Evolutionary conservation across 2,888 invertebrate genomes (phyloP), one percentile per base, ranked within the genome.

Genomic region (Eilema sororculum): DNA sequence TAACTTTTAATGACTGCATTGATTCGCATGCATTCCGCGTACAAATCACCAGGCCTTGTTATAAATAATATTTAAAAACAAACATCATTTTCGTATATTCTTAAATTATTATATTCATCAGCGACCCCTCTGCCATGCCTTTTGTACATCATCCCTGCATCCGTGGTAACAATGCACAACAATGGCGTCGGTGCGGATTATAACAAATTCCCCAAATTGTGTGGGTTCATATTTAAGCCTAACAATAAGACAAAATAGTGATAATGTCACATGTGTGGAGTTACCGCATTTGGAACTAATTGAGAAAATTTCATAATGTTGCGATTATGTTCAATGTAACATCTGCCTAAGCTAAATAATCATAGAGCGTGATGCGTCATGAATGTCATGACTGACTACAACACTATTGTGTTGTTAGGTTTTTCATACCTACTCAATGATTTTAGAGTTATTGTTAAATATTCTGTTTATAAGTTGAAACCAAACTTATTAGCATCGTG

Each of bases 211-310:
- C 92, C 93, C 86, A 93, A 94, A 95, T 93, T 91, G 91, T 95
- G 93, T 93, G 93, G 94, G 92, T 94, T 92, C 92, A 94, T 94
- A 94, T 92, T 93, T 91, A 87, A 85, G 86, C 82, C 79, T 83
- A 93, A 95, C 94, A 95, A 95, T 94, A 92, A 93, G 92, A 93
- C 93, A 91, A 93, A 93, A 92, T 93, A 91, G 90, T 91, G 91
- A 92, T 92, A 93, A 91, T 93, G 93, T 92, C 94, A 86, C 93
- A 94, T 95, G 94, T 93, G 94, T 89, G 88, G 86, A 89, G 91
- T 91, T 91, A 91, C 90, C 90, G 91, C 92, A 88, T 93, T 95
- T 90, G 93, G 92, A 93, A 95, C 95, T 95, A 95, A 95, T 95
- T 94, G 95, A 87, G 79, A 89, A 93, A 91, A 91, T 94, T 93